Evolutionary conservation across 1,140 invertebrate genomes (phyloP).

Genomic region (Drosophila prosaltans): DNA sequence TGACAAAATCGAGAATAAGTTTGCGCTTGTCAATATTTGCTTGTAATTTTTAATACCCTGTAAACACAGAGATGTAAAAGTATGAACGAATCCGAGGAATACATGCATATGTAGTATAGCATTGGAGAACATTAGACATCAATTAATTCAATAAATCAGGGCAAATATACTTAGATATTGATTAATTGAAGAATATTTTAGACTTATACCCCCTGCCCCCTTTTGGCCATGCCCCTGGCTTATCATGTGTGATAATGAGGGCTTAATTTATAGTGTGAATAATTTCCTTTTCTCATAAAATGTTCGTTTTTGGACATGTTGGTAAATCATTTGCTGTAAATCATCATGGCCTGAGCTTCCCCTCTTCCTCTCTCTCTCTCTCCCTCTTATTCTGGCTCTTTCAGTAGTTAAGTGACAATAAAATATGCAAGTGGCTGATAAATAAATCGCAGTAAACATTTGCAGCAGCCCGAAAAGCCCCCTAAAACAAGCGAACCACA

Average conservation of each 20-base stretch:
- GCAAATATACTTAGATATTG: too few species aligned
- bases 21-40: not conserved
- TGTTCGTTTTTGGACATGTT: not conserved
- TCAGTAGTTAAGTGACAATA: conserved; percentile 65
- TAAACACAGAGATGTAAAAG: too few species aligned
- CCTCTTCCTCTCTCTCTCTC: too few species aligned
- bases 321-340: conserved; percentile 2
- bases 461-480: conserved; percentile 38
- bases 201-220: not conserved
- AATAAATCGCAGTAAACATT: conserved; percentile 74
- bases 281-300: not conserved
- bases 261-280: conserved; percentile 4
- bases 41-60: conserved; percentile 8
- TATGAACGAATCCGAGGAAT: not conserved
- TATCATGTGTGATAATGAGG: not conserved
- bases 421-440: conserved; percentile 77
- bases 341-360: not conserved
- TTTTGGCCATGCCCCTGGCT: not conserved
- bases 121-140: too few species aligned
- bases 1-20: not conserved
- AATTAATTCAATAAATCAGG: too few species aligned
- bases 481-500: conserved; percentile 56
- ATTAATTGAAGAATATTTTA: too few species aligned
- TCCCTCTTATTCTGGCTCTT: too few species aligned
- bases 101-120: too few species aligned